Conservation (phyloP, 2,797 vertebrate species). For the Sebastolobus alascanus region DNA sequence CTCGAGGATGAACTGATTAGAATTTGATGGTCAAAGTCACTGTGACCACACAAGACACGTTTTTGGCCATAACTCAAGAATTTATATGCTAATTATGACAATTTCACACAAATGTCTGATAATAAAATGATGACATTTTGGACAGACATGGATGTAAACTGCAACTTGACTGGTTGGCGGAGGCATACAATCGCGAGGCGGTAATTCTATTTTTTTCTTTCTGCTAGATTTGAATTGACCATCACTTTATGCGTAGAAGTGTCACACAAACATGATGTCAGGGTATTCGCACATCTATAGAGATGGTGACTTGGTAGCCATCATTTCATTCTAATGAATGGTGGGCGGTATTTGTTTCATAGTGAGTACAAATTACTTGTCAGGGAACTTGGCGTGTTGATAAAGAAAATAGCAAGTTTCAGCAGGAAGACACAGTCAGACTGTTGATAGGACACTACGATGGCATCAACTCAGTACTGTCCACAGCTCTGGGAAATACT, state of each 20-base stretch:
- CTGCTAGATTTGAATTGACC: background rate
- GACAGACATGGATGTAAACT: too few relatives aligned
- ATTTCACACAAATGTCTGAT: too few relatives aligned
- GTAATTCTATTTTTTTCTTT: too few relatives aligned
- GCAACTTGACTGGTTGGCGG: too few relatives aligned
- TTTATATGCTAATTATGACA: too few relatives aligned
- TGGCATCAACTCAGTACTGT: slow-evolving; percentile 15
- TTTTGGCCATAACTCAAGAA: too few relatives aligned
- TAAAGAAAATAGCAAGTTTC: slow-evolving; percentile 15
- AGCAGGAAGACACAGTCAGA: slow-evolving; percentile 59
- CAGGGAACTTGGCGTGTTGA: slow-evolving; percentile 6
- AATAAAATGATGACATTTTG: background rate
- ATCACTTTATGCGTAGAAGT: background rate
- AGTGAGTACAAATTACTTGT: slow-evolving; percentile 6
- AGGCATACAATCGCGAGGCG: too few relatives aligned
- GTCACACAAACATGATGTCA: slow-evolving; percentile 13
- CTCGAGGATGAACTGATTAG: background rate
- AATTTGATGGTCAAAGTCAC: background rate
- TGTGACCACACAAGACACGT: too few relatives aligned
- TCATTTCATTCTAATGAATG: slow-evolving; percentile 29
- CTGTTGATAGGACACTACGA: slow-evolving; percentile 20
- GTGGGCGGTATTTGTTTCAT: slow-evolving; percentile 25
- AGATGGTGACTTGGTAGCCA: background rate
- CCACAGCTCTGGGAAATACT: slow-evolving; percentile 47
- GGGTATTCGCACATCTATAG: background rate